These are phyloP conservation scores for Lagocephalus sceleratus DNA, from an alignment of 2,797 vertebrate species.

Conservation along the genomic window DNA sequence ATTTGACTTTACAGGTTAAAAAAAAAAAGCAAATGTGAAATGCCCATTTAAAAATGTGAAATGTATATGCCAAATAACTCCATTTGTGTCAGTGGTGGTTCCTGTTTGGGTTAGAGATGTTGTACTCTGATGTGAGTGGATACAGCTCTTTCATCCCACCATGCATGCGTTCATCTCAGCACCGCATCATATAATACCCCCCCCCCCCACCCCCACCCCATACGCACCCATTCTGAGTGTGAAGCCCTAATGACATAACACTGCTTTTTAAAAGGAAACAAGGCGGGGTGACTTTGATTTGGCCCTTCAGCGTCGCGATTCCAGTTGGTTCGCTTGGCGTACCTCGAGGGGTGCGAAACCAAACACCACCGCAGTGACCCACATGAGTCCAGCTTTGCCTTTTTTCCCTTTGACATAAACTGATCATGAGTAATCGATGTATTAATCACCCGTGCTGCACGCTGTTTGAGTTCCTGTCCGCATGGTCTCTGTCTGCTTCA, in stretches of 20 bases:
- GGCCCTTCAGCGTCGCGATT: no score
- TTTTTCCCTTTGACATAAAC: slow-evolving; percentile 32
- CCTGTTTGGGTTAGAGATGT: slow-evolving; percentile 56
- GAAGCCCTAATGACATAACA: slow-evolving; percentile 32
- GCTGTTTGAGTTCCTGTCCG: slow-evolving; percentile 27
- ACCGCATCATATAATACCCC: slow-evolving; percentile 26
- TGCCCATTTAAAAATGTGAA: no score
- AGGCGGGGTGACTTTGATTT: slow-evolving; percentile 42
- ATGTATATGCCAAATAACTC: slow-evolving; percentile 76
- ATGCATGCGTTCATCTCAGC: slow-evolving; percentile 65
- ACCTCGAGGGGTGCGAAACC: no score
- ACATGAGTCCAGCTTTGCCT: slow-evolving; percentile 43
- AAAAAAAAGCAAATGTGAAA: slow-evolving; percentile 12
- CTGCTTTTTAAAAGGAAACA: slow-evolving; percentile 32
- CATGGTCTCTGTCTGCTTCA: slow-evolving; percentile 44
- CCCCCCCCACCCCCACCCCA: no score
- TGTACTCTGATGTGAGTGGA: slow-evolving; percentile 75
- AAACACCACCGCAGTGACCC: no score
- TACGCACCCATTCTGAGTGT: slow-evolving; percentile 48
- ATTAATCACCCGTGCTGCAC: slow-evolving; percentile 17
- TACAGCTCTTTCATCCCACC: slow-evolving; percentile 78
- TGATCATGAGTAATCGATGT: slow-evolving; percentile 25
- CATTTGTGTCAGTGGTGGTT: slow-evolving; percentile 65
- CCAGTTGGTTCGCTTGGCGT: no score
- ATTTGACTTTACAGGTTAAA: slow-evolving; percentile 8